phyloP scores from a whole-genome alignment of 2,797 vertebrate genomes.

The Aldrovandia affinis region DNA sequence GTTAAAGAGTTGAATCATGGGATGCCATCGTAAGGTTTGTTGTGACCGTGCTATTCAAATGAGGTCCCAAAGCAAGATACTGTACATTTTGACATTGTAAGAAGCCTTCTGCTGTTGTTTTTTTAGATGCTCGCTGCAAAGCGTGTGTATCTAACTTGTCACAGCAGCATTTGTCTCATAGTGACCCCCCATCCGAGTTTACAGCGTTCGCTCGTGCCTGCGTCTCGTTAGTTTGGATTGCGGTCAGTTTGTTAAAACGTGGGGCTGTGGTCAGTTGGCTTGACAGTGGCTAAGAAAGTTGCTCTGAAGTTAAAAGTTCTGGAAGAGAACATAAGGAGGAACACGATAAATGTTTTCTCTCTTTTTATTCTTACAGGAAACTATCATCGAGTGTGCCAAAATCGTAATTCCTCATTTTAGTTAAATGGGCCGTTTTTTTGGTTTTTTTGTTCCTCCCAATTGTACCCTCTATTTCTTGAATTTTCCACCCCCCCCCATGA shows the following conservation, averaged over 20 bases:
- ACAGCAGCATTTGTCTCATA: neutral
- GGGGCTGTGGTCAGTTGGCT: neutral
- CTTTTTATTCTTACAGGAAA: neutral
- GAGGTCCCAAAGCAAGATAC: slow-evolving; percentile 51
- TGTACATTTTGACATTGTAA: slow-evolving; percentile 61
- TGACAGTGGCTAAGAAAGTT: neutral
- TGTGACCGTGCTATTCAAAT: slow-evolving; percentile 56
- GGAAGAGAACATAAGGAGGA: neutral
- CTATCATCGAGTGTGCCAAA: slow-evolving; percentile 25
- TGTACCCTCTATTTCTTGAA: too few species aligned
- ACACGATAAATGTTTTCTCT: neutral
- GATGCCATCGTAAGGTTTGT: slow-evolving; percentile 70
- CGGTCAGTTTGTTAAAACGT: neutral
- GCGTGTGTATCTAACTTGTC: slow-evolving; percentile 40
- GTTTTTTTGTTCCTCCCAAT: too few species aligned
- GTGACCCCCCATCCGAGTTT: neutral
- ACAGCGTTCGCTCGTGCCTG: neutral
- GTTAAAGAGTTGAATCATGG: slow-evolving; percentile 78
- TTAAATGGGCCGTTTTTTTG: neutral
- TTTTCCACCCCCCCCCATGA: too few species aligned
- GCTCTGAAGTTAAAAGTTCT: neutral
- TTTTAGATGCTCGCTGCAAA: slow-evolving; percentile 59
- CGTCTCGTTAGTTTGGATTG: neutral
- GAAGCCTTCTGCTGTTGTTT: slow-evolving; percentile 57
- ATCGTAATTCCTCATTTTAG: slow-evolving; percentile 35